Evolutionary conservation across 2,888 invertebrate genomes (phyloP).

Genomic region (Teleiodes luculella): DNA sequence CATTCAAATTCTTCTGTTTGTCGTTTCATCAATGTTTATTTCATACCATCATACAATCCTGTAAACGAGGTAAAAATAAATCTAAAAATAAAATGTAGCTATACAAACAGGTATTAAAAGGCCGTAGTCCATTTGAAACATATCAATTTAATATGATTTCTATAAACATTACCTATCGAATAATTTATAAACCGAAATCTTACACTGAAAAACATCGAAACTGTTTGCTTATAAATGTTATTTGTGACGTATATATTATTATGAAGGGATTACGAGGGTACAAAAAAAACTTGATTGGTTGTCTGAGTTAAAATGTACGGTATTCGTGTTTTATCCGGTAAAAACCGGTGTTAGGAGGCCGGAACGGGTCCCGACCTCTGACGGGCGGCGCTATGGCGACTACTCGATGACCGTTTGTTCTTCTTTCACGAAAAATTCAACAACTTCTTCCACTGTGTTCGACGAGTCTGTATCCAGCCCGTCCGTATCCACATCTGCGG

Average conservation of each 20-base stretch:
- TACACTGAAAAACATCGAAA: constrained; percentile 57
- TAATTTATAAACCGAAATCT: constrained; percentile 63
- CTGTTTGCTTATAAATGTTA: constrained; percentile 29
- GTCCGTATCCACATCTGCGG: constrained; percentile 95
- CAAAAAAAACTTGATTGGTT: constrained; percentile 47
- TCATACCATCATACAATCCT: constrained; percentile 48
- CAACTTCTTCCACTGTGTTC: constrained; percentile 95
- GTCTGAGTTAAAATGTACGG: constrained; percentile 39
- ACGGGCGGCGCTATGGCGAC: constrained; percentile 55
- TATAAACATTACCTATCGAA: constrained; percentile 74
- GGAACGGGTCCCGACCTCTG: constrained; percentile 49
- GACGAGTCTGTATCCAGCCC: constrained; percentile 89
- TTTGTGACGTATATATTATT: constrained; percentile 41
- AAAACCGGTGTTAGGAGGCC: constrained; percentile 38
- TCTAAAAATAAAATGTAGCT: constrained; percentile 22
- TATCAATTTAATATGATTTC: constrained; percentile 75
- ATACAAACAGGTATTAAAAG: constrained; percentile 64
- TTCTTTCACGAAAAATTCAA: constrained; percentile 99
- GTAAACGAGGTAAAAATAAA: constrained; percentile 37
- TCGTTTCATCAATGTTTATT: constrained; percentile 48
- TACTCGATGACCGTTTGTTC: constrained; percentile 90
- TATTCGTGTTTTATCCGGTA: constrained; percentile 16
- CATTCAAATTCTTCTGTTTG: constrained; percentile 40
- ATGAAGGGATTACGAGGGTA: constrained; percentile 44
- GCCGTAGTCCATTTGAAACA: constrained; percentile 67